Evolutionary conservation across 2,113 vertebrate genomes (phyloP).

Genomic region (Dissostichus mawsoni): DNA sequence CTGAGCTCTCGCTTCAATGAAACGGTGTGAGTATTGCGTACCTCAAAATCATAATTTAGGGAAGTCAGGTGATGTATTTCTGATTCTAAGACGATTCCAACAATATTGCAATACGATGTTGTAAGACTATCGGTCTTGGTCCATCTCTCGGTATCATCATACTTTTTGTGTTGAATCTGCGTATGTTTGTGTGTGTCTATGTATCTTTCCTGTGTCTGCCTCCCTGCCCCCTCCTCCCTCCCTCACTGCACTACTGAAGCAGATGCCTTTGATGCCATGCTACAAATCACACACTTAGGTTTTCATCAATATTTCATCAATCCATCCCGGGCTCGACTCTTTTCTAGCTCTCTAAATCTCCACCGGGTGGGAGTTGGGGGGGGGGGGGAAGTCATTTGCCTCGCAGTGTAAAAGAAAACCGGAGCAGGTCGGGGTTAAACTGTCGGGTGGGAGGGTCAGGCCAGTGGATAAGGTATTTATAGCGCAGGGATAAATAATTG

Average conservation of each 20-base stretch:
- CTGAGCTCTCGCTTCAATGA: no score
- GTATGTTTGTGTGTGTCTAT: constrained; percentile 7
- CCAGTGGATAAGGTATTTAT: not conserved
- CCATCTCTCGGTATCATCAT: constrained; percentile 16
- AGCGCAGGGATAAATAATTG: no score
- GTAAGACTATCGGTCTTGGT: not conserved
- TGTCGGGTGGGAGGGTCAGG: constrained; percentile 1
- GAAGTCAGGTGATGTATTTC: not conserved
- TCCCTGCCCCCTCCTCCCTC: constrained; percentile 16
- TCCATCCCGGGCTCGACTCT: constrained; percentile 58
- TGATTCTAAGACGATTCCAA: no score
- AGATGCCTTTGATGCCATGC: constrained; percentile 74
- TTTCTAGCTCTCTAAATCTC: constrained; percentile 71
- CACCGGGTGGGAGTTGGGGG: constrained; percentile 13
- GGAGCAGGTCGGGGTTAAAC: constrained; percentile 30
- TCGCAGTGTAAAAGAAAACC: constrained; percentile 25
- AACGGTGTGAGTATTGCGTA: no score
- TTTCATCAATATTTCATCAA: constrained; percentile 86
- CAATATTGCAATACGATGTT: constrained; percentile 6
- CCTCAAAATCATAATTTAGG: not conserved
- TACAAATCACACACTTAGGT: constrained; percentile 84
- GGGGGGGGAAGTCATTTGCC: constrained; percentile 48
- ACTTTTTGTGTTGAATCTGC: not conserved
- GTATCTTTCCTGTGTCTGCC: constrained; percentile 31
- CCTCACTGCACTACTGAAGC: constrained; percentile 52